Base-by-base conservation (phyloP, 2,797 vertebrate genomes). In the Etheostoma perlongum region DNA sequence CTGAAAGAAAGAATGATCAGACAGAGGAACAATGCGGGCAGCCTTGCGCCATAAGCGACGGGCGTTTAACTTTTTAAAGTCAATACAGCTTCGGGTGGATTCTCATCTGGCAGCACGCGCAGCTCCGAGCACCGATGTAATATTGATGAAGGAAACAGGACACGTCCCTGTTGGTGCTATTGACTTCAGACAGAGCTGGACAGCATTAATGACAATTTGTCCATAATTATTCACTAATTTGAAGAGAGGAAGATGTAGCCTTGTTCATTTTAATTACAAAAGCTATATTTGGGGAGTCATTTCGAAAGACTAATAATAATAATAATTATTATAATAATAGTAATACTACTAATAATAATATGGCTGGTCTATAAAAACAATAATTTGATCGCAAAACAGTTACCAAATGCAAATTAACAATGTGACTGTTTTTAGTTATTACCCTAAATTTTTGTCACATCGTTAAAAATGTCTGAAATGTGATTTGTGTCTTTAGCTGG, bases 141-240 rank as follows among this genome's bases (percentile, higher is more conserved):
- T 93, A 94, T 94, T 94, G 85, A 94, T 94, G 91, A 86, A 79
- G 87, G 93, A 89, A 95, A 96, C 90, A 64, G 79, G 93, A 95
- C 82, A 72, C 90, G 75, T 62, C 87, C 71, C 81, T 46, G 61
- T 63, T 72, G 81, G 81, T 76, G 87, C 79, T 88, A 66, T 92
- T 90, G 89, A 87, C 93, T 94, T 89, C 84, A 85, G 79, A 90
- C 87, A 85, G 83, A 93, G 76, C 82, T 90, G 86, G 59, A 81
- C 90, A 79, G 88, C 91, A 84, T 76, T 85, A 94, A 95, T 94
- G 91, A 95, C 94, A 94, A 91, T 46, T n/a, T 77, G 70, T 74
- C 23, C 6, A 46, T 61, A 73, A 65, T 78, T 65, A 72, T 87
- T 57, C 46, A 42, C 23, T 47, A 36, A 54, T 36, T 61, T 40